Base-by-base conservation (phyloP, 2,797 vertebrate genomes). In the Clarias fuscus region DNA sequence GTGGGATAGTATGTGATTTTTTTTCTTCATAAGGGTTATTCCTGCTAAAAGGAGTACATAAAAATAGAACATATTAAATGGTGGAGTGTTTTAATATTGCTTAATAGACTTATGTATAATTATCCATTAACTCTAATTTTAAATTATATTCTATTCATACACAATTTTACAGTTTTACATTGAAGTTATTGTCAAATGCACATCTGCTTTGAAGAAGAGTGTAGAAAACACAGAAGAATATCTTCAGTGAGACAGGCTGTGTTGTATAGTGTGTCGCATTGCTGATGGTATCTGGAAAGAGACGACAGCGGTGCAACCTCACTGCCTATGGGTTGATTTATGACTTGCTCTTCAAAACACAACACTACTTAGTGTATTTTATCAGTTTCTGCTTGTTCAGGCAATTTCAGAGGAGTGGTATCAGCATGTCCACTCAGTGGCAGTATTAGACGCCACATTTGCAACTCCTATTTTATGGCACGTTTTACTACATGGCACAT, bases 381-480 rank as follows among this genome's bases (percentile, higher is more conserved):
- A 75, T 78, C 48, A 59, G 27, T 58, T 40, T 33, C 53, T 43
- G 62, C 8, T 40, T 15, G 22, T 58, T 24, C 73, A 17, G 58
- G 14, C 72, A 4, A 17, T n/a, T 59, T 40, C 75, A 59, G 64
- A 22, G 22, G 13, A 61, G 70, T 33, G n/a, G 72, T 85, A 40
- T 85, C 59, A 85, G 75, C 75, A 68, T 85, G 84, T 85, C 84
- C 84, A 85, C 75, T 85, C 84, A 78, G 84, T 85, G 84, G 75
- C 84, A 85, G 84, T 79, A 59, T 85, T 79, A 59, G 24, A 76
- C 40, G 22, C 2, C 5, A 4, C 59, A 80, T 62, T 80, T 4
- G 30, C 53, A 33, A 17, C 75, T 33, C 17, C 27, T 77, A 59
- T 59, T 77, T 62, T 64, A 3, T 62, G 59, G n/a, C 59, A 43